Percentiles rank a stretch among this genome's conserved stretches.
phyloP scores from a whole-genome alignment of 2,888 invertebrate species.

The Plebejus anna region DNA sequence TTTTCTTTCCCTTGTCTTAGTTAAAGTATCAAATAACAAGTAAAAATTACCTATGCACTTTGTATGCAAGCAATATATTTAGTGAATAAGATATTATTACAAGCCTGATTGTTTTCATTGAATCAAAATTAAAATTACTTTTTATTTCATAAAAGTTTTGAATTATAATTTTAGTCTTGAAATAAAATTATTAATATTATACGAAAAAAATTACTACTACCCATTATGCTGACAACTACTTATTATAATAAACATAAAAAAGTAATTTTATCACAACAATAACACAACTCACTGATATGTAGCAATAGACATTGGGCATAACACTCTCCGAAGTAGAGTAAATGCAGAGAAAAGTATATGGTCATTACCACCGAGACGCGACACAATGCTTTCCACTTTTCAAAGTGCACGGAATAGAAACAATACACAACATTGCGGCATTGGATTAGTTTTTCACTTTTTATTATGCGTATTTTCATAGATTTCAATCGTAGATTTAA shows the following conservation, averaged over 20 bases:
- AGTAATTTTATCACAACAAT: background rate
- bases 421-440: too few relatives aligned
- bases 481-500: too few relatives aligned
- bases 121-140: background rate
- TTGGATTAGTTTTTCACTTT: too few relatives aligned
- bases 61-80: background rate
- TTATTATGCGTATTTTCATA: too few relatives aligned
- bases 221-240: background rate
- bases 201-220: background rate
- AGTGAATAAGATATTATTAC: background rate
- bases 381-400: too few relatives aligned
- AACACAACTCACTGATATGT: conserved; percentile 8
- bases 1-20: background rate
- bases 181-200: background rate
- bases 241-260: conserved; percentile 4
- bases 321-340: background rate
- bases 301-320: background rate
- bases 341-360: background rate
- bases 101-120: background rate
- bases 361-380: background rate
- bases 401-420: too few relatives aligned
- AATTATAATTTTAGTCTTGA: background rate
- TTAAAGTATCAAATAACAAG: background rate
- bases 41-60: background rate
- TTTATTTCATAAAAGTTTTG: background rate